Evolutionary conservation across 2,797 vertebrate species (phyloP).

Genomic region (Sternarchorhynchus goeldii): DNA sequence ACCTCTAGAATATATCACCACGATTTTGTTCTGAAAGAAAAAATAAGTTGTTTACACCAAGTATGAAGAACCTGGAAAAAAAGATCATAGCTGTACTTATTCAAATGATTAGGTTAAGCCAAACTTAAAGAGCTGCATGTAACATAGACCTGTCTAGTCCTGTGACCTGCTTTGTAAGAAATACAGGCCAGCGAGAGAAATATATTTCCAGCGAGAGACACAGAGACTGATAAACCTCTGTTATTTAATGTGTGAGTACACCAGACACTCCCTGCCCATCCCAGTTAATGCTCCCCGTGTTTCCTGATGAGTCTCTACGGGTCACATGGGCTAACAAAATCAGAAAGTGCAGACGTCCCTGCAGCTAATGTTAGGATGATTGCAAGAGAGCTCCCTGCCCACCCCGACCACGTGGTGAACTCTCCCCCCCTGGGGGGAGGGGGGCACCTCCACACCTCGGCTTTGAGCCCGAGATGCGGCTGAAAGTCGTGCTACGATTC

Average conservation of each 20-base stretch:
- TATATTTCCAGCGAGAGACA: conserved; percentile 1
- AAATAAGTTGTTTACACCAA: too few species aligned
- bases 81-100: neutral
- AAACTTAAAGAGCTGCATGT: conserved; percentile 54
- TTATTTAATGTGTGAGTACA: conserved; percentile 16
- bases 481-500: too few species aligned
- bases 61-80: neutral
- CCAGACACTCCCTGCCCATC: neutral
- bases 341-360: neutral
- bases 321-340: conserved; percentile 17
- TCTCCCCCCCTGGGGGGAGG: too few species aligned
- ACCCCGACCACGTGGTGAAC: conserved; percentile 8
- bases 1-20: too few species aligned
- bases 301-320: conserved; percentile 42
- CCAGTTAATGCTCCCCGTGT: neutral
- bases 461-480: too few species aligned
- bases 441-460: too few species aligned
- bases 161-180: conserved; percentile 9
- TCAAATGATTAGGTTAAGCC: conserved; percentile 14
- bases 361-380: conserved; percentile 26
- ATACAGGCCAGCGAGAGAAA: too few species aligned
- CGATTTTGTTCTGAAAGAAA: too few species aligned
- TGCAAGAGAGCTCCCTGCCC: conserved; percentile 4
- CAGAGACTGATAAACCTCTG: neutral
- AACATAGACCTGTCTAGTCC: neutral